Conservation (phyloP, 2,797 vertebrate genomes). For the Linurgus olivaceus region DNA sequence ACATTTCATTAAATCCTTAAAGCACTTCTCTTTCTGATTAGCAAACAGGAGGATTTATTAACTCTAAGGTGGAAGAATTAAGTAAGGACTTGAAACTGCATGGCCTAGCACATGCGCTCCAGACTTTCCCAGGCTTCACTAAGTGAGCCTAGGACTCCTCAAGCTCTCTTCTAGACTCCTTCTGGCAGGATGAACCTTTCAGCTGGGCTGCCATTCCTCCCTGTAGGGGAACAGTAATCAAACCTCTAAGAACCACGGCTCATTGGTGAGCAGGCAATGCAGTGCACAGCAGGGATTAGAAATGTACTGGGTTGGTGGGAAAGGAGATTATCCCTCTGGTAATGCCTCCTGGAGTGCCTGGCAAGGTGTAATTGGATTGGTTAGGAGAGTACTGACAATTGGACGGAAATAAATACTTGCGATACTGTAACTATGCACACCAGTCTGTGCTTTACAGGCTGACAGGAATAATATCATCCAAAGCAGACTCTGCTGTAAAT, state of each 20-base stretch:
- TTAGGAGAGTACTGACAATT: neutral
- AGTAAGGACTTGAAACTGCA: neutral
- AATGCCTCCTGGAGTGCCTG: neutral
- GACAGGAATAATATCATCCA: neutral
- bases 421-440: neutral
- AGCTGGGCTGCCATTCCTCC: neutral
- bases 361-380: neutral
- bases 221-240: neutral
- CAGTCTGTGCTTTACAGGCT: neutral
- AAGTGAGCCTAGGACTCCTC: neutral
- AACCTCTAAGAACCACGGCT: neutral
- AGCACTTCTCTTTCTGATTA: neutral
- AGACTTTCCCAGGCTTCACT: neutral
- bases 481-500: neutral
- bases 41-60: neutral
- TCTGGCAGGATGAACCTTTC: neutral
- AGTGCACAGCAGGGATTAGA: neutral
- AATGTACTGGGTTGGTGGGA: neutral
- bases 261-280: neutral
- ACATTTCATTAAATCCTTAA: neutral
- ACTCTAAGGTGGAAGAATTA: neutral
- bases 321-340: neutral
- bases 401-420: neutral
- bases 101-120: neutral
- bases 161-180: neutral